These are phyloP conservation scores for Anguilla obscura DNA, from an alignment of 2,797 vertebrate species.

Conservation along the genomic window DNA sequence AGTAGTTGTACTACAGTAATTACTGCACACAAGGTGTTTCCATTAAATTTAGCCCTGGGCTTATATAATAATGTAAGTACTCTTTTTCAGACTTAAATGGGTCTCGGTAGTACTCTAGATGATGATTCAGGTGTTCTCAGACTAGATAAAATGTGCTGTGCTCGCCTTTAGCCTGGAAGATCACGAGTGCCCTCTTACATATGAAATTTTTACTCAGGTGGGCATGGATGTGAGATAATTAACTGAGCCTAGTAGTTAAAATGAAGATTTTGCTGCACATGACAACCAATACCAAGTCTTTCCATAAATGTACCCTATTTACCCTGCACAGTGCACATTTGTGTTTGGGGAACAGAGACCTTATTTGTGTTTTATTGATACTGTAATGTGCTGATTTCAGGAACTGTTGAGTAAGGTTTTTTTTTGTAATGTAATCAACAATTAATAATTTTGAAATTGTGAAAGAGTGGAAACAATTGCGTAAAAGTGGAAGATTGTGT, in stretches of 20 bases:
- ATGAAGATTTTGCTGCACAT: background rate
- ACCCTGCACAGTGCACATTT: background rate
- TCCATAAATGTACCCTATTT: background rate
- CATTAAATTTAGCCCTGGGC: background rate
- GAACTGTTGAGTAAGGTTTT: background rate
- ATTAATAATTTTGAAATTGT: background rate
- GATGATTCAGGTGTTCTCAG: background rate
- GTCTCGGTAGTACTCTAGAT: background rate
- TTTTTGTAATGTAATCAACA: background rate
- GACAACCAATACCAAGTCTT: background rate
- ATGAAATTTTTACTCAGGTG: background rate
- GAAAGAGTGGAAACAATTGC: background rate
- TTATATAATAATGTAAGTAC: background rate
- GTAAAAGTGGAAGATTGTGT: background rate
- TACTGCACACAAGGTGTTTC: background rate
- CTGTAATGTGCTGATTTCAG: background rate
- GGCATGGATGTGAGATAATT: background rate
- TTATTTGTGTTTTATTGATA: background rate
- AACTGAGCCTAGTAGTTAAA: background rate
- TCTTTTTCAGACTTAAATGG: background rate
- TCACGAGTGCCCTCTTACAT: background rate
- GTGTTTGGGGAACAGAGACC: background rate
- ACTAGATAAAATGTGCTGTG: background rate
- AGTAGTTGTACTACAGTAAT: background rate
- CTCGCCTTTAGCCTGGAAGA: background rate